Percentiles rank a stretch among this genome's conserved stretches.
Conservation (phyloP, 2,888 invertebrate species). For the Hoplodrina ambigua region DNA sequence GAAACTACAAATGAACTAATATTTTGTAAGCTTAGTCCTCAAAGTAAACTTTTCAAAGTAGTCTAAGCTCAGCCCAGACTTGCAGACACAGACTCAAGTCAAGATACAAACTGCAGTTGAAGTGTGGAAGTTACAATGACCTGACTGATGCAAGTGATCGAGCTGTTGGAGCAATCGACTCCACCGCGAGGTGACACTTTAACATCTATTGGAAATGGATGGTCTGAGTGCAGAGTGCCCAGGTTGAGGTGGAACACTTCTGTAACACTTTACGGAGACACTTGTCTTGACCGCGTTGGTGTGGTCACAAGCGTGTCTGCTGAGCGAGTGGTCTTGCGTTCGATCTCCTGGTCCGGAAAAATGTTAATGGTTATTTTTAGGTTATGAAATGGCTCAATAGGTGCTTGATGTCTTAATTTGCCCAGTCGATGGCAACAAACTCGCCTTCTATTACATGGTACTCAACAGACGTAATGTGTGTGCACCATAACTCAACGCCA, state of each 20-base stretch:
- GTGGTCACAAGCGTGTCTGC: too few species aligned
- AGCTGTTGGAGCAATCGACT: conserved; percentile 9
- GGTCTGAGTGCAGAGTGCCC: background rate
- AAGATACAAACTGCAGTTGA: conserved; percentile 18
- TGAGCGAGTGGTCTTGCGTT: too few species aligned
- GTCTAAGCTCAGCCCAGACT: background rate
- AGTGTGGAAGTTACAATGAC: conserved; percentile 25
- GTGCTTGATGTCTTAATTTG: too few species aligned
- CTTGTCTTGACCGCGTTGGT: too few species aligned
- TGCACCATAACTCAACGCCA: too few species aligned
- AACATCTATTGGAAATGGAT: conserved; percentile 18
- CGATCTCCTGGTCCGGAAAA: too few species aligned
- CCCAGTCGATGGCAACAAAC: too few species aligned
- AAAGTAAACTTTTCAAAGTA: background rate
- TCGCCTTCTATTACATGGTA: too few species aligned
- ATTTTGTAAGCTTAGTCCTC: background rate
- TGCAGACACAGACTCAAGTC: background rate
- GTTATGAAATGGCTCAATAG: too few species aligned
- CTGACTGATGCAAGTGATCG: conserved; percentile 13
- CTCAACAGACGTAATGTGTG: too few species aligned
- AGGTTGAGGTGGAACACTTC: background rate
- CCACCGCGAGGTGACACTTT: conserved; percentile 2
- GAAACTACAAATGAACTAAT: background rate
- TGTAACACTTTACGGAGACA: background rate
- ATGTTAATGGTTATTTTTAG: too few species aligned